Conservation (phyloP, 1,140 invertebrate genomes). For the Drosophila sulfurigaster region DNA sequence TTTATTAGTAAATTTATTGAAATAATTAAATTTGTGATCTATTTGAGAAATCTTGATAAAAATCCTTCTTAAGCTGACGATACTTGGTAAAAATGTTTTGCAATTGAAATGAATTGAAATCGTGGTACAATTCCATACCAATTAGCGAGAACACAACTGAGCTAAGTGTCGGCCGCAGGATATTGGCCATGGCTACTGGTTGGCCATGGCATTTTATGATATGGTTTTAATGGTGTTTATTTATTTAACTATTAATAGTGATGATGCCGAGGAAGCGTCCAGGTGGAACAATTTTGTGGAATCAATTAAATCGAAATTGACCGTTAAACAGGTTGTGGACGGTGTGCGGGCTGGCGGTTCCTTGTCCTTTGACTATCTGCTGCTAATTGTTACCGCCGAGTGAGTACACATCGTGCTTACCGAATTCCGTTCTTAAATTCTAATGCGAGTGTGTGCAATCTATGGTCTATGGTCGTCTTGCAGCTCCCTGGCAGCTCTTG, state of each 20-base stretch:
- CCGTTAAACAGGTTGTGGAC: slow-evolving; percentile 94
- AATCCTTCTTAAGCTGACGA: not conserved
- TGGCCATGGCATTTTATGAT: slow-evolving; percentile 31
- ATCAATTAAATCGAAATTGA: slow-evolving; percentile 91
- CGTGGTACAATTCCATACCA: slow-evolving; percentile 8
- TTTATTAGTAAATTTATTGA: too few species aligned
- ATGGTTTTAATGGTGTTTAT: slow-evolving; percentile 37
- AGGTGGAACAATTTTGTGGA: slow-evolving; percentile 90
- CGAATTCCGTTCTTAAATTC: not conserved
- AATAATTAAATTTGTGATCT: not conserved
- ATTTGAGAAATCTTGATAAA: not conserved
- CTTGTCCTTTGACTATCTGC: slow-evolving; percentile 93
- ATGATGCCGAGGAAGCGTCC: slow-evolving; percentile 85
- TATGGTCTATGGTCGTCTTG: slow-evolving; percentile 23
- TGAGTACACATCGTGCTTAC: slow-evolving; percentile 85
- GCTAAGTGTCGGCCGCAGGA: not conserved
- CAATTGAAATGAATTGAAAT: slow-evolving; percentile 9
- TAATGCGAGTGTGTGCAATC: slow-evolving; percentile 2
- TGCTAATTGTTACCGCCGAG: slow-evolving; percentile 92
- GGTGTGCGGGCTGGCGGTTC: slow-evolving; percentile 91
- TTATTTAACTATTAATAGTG: slow-evolving; percentile 49
- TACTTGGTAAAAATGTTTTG: not conserved
- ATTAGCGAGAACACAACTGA: slow-evolving; percentile 6
- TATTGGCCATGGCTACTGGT: not conserved
- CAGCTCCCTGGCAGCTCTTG: slow-evolving; percentile 87